Evolutionary conservation across 2,113 vertebrate species (phyloP), one percentile per base, ranked within the genome.

Genomic region (Labeo catla): DNA sequence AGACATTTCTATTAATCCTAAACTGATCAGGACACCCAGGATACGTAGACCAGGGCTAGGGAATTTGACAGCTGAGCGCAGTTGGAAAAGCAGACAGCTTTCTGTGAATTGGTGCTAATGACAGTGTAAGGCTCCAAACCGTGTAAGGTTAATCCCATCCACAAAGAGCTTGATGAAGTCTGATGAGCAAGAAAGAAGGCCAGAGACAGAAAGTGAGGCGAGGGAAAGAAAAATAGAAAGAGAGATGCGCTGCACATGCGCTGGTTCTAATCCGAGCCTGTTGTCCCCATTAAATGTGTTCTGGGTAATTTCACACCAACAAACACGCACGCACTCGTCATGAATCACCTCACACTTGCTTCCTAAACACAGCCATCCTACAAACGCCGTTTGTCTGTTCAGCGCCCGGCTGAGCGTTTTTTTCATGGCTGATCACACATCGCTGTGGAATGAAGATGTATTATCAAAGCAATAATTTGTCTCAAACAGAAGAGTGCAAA

Each of bases 1-100:
- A 85, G 89, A 93, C 89, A 91, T 89, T 93, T 86, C 90, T 91
- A 92, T 93, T 93, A 90, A 94, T 94, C 90, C 91, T 87, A 86
- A 91, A 83, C 87, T 90, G 90, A 93, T 91, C 88, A 92, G 86
- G 85, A 83, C 72, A 88, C 76, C 47, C 87, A 90, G 59, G 84
- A 87, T 72, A 52, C 76, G 72, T 83, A 81, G 86, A 47, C 68
- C 66, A 87, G 84, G 83, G 77, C 8, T 10, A 21, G 84, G 88
- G 88, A 91, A 89, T 88, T 88, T 87, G 19, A 87, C 76, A 89
- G 86, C 68, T 89, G 28, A 49, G 84, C 47, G 86, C 78, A 91
- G 79, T 87, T 76, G 83, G 88, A 63, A 86, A 88, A 89, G 88
- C 66, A 21, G 86, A 92, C 57, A 91, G 74, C 74, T 94, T 91